Base-by-base conservation (phyloP, 53 echinoderm and acorn worm genomes). In the Echinometra lucunter region DNA sequence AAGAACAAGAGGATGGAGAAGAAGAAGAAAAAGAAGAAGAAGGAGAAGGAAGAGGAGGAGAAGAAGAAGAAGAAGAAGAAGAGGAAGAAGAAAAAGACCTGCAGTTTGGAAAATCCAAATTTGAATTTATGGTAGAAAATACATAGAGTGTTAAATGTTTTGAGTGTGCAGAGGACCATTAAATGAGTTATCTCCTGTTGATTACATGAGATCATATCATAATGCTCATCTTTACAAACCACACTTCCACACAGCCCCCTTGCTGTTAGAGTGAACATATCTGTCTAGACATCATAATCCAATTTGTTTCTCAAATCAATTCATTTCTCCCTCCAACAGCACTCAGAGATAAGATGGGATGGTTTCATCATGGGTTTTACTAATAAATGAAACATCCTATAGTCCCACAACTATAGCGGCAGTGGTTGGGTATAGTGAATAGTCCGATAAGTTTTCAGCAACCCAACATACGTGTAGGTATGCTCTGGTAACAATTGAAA, bases 231-330 rank as follows among this genome's bases (percentile, higher is more conserved):
- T 78, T 78, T 19, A 78, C 78, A 78, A 78, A 78, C 78, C 78
- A 78, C 69, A 42, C 78, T 78, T 78, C 78, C 78, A 42, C 42
- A 19, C 78, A 78, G 38, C 78, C 42, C 42, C 42, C 78, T 38
- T 78, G 78, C 78, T 78, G 78, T 42, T 78, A 78, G 19, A 42
- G 40, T 78, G 35, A 38, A 78, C 11, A 38, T 4, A 78, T 17
- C 42, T 40, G 78, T 78, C 78, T 78, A 78, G 78, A 78, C 78
- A 78, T 38, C 40, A 42, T 78, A 78, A 78, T 78, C 78, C 38
- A 78, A 78, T 78, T 78, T 78, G 38, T 40, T 19, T 42, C 19
- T 78, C 42, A 38, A 78, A 40, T 78, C 42, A 19, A 42, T 78
- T 78, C 78, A 78, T 38, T 78, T 78, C 78, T 78, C 78, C 78